phyloP scores from a whole-genome alignment of 2,797 vertebrate species.

The Mus caroli region DNA sequence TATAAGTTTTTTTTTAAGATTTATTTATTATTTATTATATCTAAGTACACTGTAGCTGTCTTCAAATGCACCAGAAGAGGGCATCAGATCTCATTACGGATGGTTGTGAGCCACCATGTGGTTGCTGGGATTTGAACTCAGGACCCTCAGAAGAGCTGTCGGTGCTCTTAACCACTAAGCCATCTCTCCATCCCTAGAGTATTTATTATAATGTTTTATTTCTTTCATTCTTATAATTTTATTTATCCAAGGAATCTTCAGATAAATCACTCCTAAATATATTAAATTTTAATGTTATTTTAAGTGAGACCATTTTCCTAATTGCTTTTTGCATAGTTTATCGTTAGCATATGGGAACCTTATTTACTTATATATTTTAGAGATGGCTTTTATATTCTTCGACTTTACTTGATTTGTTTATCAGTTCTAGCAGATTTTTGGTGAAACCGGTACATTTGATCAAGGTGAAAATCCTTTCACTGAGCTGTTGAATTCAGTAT shows the following conservation, averaged over 20 bases:
- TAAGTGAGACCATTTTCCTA: not conserved
- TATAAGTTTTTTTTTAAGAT: no score
- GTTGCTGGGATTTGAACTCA: no score
- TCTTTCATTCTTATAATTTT: not conserved
- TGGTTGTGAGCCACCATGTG: no score
- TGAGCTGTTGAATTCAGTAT: not conserved
- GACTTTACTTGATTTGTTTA: not conserved
- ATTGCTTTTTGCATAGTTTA: not conserved
- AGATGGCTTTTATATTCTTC: not conserved
- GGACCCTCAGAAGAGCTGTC: no score
- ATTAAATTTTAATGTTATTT: not conserved
- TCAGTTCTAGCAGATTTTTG: not conserved
- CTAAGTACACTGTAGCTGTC: no score
- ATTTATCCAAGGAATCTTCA: not conserved
- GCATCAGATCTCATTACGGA: no score
- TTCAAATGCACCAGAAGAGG: no score
- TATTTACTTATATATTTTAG: not conserved
- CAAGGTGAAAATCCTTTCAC: not conserved
- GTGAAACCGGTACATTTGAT: not conserved
- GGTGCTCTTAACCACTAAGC: no score
- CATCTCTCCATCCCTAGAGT: no score
- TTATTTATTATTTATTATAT: no score
- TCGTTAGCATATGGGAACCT: not conserved
- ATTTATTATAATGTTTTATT: not conserved
- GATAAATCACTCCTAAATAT: not conserved